These are phyloP conservation scores for Laodelphax striatellus DNA, from an alignment of 1,140 invertebrate species.

Conservation along the genomic window DNA sequence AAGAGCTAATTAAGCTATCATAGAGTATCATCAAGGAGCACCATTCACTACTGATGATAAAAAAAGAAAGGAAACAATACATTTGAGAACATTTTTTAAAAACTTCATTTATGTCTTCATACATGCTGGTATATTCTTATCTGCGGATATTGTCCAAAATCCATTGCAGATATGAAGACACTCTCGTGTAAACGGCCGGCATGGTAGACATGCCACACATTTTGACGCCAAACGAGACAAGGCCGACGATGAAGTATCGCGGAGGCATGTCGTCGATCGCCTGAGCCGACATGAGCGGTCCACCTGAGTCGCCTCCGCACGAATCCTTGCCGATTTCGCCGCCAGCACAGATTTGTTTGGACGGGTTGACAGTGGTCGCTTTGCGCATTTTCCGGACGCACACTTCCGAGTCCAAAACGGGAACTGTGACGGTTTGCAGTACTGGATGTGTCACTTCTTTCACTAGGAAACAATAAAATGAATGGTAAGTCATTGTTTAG, in stretches of 20 bases:
- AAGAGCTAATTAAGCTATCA: too few species aligned
- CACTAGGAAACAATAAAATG: too few species aligned
- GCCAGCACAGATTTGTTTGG: slow-evolving; percentile 27
- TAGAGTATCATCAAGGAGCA: too few species aligned
- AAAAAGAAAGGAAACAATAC: too few species aligned
- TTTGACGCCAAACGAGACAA: slow-evolving; percentile 48
- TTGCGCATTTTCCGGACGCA: neutral
- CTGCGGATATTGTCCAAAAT: slow-evolving; percentile 29
- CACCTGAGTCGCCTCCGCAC: slow-evolving; percentile 49
- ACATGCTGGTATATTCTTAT: too few species aligned
- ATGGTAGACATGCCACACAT: slow-evolving; percentile 38
- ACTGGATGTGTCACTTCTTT: neutral
- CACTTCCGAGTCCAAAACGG: neutral
- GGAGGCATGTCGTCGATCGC: slow-evolving; percentile 35
- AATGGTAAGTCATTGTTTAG: too few species aligned
- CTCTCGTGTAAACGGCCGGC: slow-evolving; percentile 53
- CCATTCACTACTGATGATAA: too few species aligned
- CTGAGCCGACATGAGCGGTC: slow-evolving; percentile 39
- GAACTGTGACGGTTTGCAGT: neutral
- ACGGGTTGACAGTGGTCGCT: neutral
- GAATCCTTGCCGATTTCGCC: slow-evolving; percentile 40
- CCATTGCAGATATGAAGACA: slow-evolving; percentile 53
- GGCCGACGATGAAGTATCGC: slow-evolving; percentile 40
- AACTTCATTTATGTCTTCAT: too few species aligned
- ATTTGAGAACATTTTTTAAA: too few species aligned